Evolutionary conservation across 2,797 vertebrate species (phyloP).

Genomic region (Microctenopoma steveboyesi): DNA sequence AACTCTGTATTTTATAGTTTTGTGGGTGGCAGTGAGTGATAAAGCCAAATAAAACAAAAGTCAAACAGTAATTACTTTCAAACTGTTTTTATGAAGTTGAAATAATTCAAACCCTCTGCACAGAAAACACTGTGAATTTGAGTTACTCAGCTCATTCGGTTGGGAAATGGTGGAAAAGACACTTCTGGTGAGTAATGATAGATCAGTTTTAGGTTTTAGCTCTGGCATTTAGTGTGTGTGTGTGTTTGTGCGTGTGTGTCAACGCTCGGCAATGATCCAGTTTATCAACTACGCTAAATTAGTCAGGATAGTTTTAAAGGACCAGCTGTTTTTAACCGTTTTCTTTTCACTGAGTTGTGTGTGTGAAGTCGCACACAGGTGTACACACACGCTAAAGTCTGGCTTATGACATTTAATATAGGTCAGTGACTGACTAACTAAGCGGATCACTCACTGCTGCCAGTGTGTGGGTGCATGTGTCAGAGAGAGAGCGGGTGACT

Average conservation of each 20-base stretch:
- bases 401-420: conserved; percentile 23
- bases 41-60: not conserved
- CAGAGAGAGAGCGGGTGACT: not conserved
- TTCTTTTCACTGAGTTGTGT: conserved; percentile 33
- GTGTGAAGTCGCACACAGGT: conserved; percentile 15
- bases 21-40: not conserved
- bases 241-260: conserved; percentile 8
- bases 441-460: conserved; percentile 19
- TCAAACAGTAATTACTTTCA: not conserved
- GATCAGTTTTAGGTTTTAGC: conserved; percentile 15
- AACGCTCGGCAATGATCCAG: conserved; percentile 35
- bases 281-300: conserved; percentile 58
- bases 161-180: conserved; percentile 6
- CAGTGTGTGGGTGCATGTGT: not conserved
- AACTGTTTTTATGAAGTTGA: not conserved
- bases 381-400: conserved; percentile 2
- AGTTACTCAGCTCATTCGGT: conserved; percentile 2
- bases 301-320: conserved; percentile 46
- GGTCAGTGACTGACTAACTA: conserved; percentile 37
- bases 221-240: not conserved
- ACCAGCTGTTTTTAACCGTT: conserved; percentile 58
- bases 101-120: not conserved
- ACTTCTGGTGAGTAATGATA: conserved; percentile 11
- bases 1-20: not conserved
- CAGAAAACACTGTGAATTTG: conserved; percentile 2